Conservation (phyloP, 2,888 invertebrate genomes). For the Rhopalosiphum nymphaeae region DNA sequence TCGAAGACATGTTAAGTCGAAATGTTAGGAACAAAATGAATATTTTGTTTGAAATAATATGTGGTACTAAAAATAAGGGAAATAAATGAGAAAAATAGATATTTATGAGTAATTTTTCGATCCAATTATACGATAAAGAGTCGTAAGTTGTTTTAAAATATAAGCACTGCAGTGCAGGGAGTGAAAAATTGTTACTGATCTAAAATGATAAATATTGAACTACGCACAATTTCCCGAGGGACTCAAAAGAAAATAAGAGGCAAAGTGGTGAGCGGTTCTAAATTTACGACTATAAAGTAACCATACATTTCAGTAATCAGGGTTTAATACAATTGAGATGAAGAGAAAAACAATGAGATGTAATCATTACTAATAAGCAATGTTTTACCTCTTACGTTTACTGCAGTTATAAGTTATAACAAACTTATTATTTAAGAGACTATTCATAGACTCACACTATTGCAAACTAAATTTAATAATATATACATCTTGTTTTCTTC, state of each 20-base stretch:
- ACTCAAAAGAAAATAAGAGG: conserved; percentile 27
- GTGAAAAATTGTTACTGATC: conserved; percentile 44
- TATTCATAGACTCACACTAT: neutral
- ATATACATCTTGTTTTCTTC: neutral
- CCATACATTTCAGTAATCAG: conserved; percentile 39
- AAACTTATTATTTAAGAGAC: conserved; percentile 21
- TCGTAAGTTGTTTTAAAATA: conserved; percentile 3
- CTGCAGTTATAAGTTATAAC: neutral
- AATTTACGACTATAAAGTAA: conserved; percentile 40
- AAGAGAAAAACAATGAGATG: conserved; percentile 37
- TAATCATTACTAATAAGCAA: conserved; percentile 11
- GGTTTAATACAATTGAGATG: conserved; percentile 41
- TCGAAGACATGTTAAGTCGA: neutral
- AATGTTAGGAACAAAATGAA: neutral
- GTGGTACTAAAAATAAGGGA: neutral
- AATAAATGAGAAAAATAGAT: neutral
- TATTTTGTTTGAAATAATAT: neutral
- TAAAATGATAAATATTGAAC: conserved; percentile 59
- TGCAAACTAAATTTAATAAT: neutral
- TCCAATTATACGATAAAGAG: conserved; percentile 8
- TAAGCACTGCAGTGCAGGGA: neutral
- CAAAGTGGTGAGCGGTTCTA: conserved; percentile 20
- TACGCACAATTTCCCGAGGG: conserved; percentile 31
- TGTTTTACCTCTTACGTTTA: neutral
- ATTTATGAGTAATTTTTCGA: conserved; percentile 38